phyloP scores from a whole-genome alignment of 2,797 vertebrate species.

The Sebastes vulpes region DNA sequence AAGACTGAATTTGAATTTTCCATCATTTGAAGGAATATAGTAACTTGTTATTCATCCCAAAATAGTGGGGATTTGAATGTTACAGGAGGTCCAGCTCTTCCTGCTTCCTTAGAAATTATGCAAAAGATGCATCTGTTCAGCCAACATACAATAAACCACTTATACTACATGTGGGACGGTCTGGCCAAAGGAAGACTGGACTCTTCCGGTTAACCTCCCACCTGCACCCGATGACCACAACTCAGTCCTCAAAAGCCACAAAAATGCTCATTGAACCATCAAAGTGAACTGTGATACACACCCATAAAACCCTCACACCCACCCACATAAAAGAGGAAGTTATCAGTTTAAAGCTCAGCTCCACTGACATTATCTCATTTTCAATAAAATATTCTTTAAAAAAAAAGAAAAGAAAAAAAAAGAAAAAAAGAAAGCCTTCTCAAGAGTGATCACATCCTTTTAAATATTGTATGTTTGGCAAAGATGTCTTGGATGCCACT shows the following conservation, averaged over 20 bases:
- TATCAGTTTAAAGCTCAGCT: conserved; percentile 11
- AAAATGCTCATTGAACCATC: conserved; percentile 1
- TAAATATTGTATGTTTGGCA: neutral
- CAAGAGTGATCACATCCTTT: neutral
- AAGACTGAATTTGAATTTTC: neutral
- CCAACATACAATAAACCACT: conserved; percentile 35
- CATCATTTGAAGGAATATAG: neutral
- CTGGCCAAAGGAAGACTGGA: neutral
- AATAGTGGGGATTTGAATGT: neutral
- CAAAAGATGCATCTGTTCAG: conserved; percentile 35
- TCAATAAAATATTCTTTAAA: neutral
- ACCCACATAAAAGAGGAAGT: conserved; percentile 27
- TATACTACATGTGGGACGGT: neutral
- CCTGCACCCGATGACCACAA: conserved; percentile 31
- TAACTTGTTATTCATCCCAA: neutral
- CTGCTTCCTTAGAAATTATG: conserved; percentile 13
- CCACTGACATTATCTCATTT: neutral
- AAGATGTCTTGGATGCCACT: neutral
- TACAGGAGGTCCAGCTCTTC: neutral
- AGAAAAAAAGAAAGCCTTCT: neutral
- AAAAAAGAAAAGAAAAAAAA: too few species aligned
- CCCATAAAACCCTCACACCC: conserved; percentile 17
- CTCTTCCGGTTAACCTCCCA: conserved; percentile 28
- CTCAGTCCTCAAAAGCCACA: conserved; percentile 2
- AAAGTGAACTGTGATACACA: conserved; percentile 10